phyloP scores from a whole-genome alignment of 64 coral and sea anemone genomes.

The Montipora foliosa region DNA sequence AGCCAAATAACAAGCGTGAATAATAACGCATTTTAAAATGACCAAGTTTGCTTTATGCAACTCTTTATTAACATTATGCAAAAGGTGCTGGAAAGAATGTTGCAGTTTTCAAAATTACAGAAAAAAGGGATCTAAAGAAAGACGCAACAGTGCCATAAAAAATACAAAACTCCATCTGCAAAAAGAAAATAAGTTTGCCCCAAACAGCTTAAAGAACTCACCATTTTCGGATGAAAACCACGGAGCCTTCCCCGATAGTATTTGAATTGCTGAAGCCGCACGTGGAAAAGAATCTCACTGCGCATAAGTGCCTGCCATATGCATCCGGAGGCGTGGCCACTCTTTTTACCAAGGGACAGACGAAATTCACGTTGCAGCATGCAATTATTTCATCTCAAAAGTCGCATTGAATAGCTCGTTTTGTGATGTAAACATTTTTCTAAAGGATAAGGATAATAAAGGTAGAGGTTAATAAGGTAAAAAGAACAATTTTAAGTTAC shows the following conservation, averaged over 20 bases:
- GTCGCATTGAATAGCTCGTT: background rate
- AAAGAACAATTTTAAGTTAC: background rate
- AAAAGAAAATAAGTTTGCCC: background rate
- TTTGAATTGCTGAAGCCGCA: background rate
- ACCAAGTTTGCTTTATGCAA: no score
- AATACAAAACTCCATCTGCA: background rate
- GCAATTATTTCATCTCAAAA: background rate
- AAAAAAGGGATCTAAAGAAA: background rate
- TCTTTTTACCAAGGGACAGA: background rate
- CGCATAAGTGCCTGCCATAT: background rate
- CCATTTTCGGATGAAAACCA: slow-evolving; percentile 28
- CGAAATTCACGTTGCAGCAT: background rate
- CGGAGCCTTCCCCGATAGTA: background rate
- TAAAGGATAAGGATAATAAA: background rate
- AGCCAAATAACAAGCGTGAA: no score
- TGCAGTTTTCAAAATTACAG: no score
- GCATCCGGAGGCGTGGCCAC: background rate
- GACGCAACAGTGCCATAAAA: background rate
- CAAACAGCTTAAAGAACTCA: slow-evolving; percentile 6
- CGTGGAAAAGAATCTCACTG: background rate
- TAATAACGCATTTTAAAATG: no score
- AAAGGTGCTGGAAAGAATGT: no score
- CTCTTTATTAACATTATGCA: no score
- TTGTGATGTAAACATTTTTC: background rate
- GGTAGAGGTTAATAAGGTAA: background rate